Evolutionary conservation across 2,888 invertebrate species (phyloP).

Genomic region (Drosophila dives): DNA sequence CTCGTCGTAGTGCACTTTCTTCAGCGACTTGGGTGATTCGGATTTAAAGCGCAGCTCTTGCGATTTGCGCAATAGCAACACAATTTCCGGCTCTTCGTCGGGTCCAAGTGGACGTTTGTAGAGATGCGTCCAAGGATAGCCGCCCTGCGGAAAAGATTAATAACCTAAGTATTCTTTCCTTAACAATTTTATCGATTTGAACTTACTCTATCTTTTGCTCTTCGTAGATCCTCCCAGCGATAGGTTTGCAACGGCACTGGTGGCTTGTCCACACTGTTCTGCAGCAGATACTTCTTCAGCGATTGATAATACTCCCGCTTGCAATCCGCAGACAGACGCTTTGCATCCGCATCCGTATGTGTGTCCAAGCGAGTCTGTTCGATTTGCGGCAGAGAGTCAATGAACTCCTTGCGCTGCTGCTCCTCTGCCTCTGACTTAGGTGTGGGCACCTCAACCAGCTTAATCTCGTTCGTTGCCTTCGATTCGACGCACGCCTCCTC

Average conservation of each 20-base stretch:
- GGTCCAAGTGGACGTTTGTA: constrained; percentile 88
- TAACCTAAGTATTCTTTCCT: not conserved
- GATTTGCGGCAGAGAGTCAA: constrained; percentile 83
- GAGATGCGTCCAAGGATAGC: constrained; percentile 93
- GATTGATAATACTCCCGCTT: constrained; percentile 84
- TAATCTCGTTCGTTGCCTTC: constrained; percentile 47
- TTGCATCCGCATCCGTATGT: constrained; percentile 72
- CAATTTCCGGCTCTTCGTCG: constrained; percentile 84
- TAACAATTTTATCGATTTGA: accelerated
- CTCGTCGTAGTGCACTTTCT: constrained; percentile 85
- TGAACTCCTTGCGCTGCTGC: constrained; percentile 81
- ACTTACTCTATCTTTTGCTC: constrained; percentile 87
- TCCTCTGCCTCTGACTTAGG: constrained; percentile 81
- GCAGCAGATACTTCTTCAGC: constrained; percentile 82
- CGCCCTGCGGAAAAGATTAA: constrained; percentile 85
- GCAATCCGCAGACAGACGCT: constrained; percentile 80
- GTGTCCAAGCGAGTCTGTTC: constrained; percentile 52
- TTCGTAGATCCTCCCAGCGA: constrained; percentile 92
- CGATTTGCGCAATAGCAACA: constrained; percentile 82
- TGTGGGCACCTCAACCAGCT: constrained; percentile 78
- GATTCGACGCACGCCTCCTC: constrained; percentile 36
- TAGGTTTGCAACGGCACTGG: constrained; percentile 91
- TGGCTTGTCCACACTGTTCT: constrained; percentile 85
- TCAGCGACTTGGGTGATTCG: constrained; percentile 84
- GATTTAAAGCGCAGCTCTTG: constrained; percentile 83